A percentile compares a stretch with the other conserved stretches of the same genome.
Conservation (phyloP, 2,888 invertebrate genomes). For the Ceratothoa steindachneri region DNA sequence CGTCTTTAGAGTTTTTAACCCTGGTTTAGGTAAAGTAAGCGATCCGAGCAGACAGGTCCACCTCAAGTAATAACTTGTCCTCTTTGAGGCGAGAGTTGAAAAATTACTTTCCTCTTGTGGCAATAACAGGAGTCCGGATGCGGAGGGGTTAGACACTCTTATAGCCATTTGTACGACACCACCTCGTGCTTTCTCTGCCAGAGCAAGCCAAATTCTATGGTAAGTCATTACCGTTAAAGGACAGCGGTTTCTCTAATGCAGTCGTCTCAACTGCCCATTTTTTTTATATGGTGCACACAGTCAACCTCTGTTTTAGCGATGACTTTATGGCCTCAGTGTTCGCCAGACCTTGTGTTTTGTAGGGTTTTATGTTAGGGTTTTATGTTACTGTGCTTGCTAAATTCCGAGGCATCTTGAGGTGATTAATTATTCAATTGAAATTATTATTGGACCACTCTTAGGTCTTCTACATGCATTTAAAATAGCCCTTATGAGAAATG, state of each 20-base stretch:
- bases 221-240: conserved; percentile 21
- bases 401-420: neutral
- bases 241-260: neutral
- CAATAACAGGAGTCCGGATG: neutral
- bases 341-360: conserved; percentile 5
- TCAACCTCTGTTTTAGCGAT: neutral
- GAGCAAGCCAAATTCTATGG: conserved; percentile 41
- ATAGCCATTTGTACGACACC: conserved; percentile 46
- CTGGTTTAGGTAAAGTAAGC: neutral
- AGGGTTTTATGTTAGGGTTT: neutral
- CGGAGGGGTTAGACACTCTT: conserved; percentile 32
- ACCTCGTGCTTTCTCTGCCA: conserved; percentile 45
- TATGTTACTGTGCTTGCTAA: neutral
- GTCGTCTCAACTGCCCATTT: neutral
- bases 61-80: neutral
- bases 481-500: too few relatives aligned
- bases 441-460: too few relatives aligned
- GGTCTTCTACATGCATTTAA: too few relatives aligned
- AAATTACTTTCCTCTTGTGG: neutral
- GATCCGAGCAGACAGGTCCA: neutral
- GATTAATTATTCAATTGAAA: too few relatives aligned
- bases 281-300: neutral
- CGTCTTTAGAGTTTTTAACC: too few relatives aligned
- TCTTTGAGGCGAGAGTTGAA: neutral
- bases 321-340: conserved; percentile 1